Percentiles rank a stretch among this genome's conserved stretches.
phyloP scores from a whole-genome alignment of 2,113 vertebrate genomes.

The Neolamprologus devosi region DNA sequence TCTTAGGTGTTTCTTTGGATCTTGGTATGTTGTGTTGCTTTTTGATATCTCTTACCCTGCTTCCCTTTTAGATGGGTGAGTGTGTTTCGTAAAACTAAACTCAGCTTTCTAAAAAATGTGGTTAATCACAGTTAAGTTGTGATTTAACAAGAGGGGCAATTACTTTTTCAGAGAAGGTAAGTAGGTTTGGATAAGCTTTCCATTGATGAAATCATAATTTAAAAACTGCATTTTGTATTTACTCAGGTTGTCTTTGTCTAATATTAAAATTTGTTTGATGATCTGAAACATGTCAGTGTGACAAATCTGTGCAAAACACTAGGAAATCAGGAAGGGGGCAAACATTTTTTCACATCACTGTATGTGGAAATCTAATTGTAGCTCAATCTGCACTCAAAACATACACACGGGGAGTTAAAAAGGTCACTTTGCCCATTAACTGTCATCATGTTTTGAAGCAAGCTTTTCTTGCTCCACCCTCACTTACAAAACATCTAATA shows the following conservation, averaged over 20 bases:
- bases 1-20: not conserved
- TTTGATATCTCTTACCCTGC: not conserved
- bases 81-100: not conserved
- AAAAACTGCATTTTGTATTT: not conserved
- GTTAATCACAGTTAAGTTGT: not conserved
- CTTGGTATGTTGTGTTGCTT: not conserved
- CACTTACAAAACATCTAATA: not conserved
- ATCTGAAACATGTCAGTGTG: not conserved
- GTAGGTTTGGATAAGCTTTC: not conserved
- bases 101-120: not conserved
- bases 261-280: not conserved
- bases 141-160: not conserved
- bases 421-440: not conserved
- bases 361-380: not conserved
- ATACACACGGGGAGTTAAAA: not conserved
- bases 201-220: not conserved
- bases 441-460: not conserved
- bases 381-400: not conserved
- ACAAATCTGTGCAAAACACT: not conserved
- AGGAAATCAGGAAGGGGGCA: not conserved
- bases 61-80: not conserved
- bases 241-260: not conserved
- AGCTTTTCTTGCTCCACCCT: not conserved
- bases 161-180: not conserved
- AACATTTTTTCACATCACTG: not conserved